Conservation (phyloP, 1,140 invertebrate genomes). For the Drosophila simulans region DNA sequence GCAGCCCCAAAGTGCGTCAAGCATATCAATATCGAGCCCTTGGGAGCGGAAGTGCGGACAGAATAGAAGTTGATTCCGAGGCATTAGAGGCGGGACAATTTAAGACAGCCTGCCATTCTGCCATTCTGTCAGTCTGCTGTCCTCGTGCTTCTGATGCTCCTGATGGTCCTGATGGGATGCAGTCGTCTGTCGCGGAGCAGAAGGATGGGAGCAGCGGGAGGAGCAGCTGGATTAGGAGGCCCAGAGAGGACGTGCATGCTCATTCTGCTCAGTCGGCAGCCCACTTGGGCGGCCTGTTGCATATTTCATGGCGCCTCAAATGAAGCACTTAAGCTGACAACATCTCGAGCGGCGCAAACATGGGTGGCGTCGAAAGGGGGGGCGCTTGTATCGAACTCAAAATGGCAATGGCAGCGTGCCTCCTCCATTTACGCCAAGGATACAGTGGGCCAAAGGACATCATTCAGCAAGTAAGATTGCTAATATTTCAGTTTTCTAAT, state of each 20-base stretch:
- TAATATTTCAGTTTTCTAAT: too few relatives aligned
- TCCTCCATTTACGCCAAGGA: too few relatives aligned
- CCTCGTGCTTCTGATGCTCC: too few relatives aligned
- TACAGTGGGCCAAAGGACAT: not conserved
- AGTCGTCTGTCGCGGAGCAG: not conserved
- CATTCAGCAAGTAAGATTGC: not conserved
- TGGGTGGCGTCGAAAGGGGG: not conserved
- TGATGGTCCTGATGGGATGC: slow-evolving; percentile 7
- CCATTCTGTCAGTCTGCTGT: not conserved
- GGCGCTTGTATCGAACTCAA: not conserved
- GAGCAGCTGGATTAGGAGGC: not conserved
- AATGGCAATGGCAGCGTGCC: not conserved
- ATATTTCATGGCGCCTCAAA: slow-evolving; percentile 73
- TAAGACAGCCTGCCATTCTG: slow-evolving; percentile 14
- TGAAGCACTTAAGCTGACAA: slow-evolving; percentile 68
- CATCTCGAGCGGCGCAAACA: slow-evolving; percentile 38
- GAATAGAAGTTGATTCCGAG: slow-evolving; percentile 1
- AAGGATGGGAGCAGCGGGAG: not conserved
- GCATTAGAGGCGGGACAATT: slow-evolving; percentile 34
- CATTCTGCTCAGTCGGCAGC: slow-evolving; percentile 17
- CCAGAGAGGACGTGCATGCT: slow-evolving; percentile 19
- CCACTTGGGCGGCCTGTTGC: slow-evolving; percentile 59
- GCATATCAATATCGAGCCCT: slow-evolving; percentile 4
- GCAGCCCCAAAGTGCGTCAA: not conserved
- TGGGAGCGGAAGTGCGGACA: slow-evolving; percentile 9